A percentile compares a stretch with the other conserved stretches of the same genome.
Evolutionary conservation across 2,113 vertebrate genomes (phyloP).

Genomic region (Ophiodon elongatus): DNA sequence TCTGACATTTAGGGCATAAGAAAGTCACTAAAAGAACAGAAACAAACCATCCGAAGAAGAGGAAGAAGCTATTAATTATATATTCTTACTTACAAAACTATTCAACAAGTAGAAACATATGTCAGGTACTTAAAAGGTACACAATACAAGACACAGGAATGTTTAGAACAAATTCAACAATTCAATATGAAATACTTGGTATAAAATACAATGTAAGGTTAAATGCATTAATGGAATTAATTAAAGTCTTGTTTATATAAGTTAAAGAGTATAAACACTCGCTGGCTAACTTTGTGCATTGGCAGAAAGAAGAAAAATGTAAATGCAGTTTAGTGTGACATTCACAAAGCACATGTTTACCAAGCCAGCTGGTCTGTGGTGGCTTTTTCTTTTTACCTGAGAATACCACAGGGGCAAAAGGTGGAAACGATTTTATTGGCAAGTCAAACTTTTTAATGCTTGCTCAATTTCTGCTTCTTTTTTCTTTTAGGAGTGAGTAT

Average conservation of each 20-base stretch:
- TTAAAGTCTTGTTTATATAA: neutral
- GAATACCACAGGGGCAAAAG: constrained; percentile 30
- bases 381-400: constrained; percentile 27
- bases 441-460: constrained; percentile 34
- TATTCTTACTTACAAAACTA: neutral
- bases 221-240: neutral
- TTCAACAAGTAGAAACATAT: neutral
- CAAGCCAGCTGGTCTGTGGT: constrained; percentile 35
- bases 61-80: neutral
- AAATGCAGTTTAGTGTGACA: constrained; percentile 48
- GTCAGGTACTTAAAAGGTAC: too few species aligned
- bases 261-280: neutral
- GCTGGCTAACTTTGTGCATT: neutral
- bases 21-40: neutral
- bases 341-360: constrained; percentile 51
- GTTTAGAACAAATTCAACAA: neutral
- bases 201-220: neutral
- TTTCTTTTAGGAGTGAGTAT: neutral
- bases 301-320: constrained; percentile 18
- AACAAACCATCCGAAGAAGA: neutral
- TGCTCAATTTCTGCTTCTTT: constrained; percentile 18
- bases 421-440: constrained; percentile 39
- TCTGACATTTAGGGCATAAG: neutral
- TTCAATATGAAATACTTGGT: too few species aligned
- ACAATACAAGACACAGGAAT: neutral